Percentiles rank a stretch among this genome's conserved stretches.
Evolutionary conservation across 1,140 invertebrate genomes (phyloP).

Genomic region (Chironomus striatipennis): DNA sequence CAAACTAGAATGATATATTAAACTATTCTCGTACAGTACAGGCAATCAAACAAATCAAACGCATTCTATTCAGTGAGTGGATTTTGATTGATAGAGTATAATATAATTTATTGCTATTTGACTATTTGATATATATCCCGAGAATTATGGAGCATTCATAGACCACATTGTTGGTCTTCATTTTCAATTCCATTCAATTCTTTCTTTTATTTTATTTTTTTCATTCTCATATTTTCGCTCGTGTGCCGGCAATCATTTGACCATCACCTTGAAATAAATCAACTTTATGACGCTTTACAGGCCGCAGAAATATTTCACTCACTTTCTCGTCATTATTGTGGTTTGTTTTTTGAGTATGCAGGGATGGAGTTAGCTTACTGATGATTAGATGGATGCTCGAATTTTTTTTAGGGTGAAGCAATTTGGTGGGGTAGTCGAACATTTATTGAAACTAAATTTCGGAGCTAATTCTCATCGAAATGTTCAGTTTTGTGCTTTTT

Average conservation of each 20-base stretch:
- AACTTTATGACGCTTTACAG: not conserved
- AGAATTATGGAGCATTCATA: not conserved
- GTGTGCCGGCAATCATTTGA: not conserved
- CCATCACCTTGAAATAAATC: constrained; percentile 4
- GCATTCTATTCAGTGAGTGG: not conserved
- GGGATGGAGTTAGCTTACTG: too few species aligned
- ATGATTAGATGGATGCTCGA: too few species aligned
- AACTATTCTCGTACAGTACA: too few species aligned
- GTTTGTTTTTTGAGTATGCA: too few species aligned
- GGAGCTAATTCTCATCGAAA: too few species aligned
- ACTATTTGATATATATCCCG: not conserved
- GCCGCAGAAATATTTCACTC: not conserved
- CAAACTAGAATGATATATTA: not conserved
- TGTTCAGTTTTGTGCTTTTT: too few species aligned
- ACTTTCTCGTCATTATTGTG: too few species aligned
- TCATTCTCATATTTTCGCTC: not conserved
- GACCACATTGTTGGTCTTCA: not conserved
- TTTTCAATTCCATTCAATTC: not conserved
- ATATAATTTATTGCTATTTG: constrained; percentile 17
- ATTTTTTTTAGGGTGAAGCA: too few species aligned
- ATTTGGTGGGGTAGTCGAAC: too few species aligned
- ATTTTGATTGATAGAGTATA: not conserved
- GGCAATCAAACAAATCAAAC: too few species aligned
- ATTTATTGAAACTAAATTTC: too few species aligned
- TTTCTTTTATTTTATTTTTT: not conserved